Conservation (phyloP, 2,113 vertebrate genomes). For the Etia nguti region DNA sequence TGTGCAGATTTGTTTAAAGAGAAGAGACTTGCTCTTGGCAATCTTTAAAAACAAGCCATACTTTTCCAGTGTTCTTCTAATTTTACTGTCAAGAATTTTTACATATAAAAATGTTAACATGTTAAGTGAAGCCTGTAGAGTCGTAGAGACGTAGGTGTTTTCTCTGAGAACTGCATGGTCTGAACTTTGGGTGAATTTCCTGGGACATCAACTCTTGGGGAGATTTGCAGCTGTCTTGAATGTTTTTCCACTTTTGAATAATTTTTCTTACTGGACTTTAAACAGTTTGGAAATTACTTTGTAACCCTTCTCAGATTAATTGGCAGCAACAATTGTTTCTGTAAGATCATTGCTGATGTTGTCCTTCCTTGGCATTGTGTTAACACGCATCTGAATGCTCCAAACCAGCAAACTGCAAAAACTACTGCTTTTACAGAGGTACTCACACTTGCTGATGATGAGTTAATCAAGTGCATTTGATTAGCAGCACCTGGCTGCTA, state of each 20-base stretch:
- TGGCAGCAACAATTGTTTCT: background rate
- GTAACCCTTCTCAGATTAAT: background rate
- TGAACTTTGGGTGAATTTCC: background rate
- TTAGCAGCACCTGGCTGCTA: background rate
- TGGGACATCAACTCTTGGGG: fast-evolving
- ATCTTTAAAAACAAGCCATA: background rate
- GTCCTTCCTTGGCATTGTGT: background rate
- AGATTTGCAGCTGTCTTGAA: background rate
- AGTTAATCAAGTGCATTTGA: background rate
- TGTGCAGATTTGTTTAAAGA: background rate
- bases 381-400: background rate
- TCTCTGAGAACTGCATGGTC: background rate
- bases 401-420: background rate
- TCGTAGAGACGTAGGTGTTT: background rate
- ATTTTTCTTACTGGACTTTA: background rate
- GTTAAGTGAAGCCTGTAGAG: background rate
- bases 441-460: background rate
- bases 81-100: background rate
- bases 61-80: background rate
- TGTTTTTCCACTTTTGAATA: background rate
- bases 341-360: background rate
- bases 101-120: background rate
- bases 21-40: background rate
- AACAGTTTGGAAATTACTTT: background rate
- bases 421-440: background rate